Evolutionary conservation across 2,113 vertebrate genomes (phyloP).

Genomic region (Poeciliopsis turrubarensis): DNA sequence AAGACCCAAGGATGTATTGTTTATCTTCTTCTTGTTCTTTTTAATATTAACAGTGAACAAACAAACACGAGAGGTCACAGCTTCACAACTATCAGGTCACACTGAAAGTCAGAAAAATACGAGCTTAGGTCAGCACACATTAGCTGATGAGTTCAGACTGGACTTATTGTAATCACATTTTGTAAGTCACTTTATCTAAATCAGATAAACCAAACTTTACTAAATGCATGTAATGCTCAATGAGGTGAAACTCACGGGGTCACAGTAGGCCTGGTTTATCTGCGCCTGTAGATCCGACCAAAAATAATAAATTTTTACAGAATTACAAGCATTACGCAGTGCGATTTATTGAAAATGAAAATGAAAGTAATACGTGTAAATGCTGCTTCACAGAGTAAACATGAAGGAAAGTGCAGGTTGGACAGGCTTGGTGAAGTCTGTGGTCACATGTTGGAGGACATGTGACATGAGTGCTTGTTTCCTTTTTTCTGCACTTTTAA

Average conservation of each 20-base stretch:
- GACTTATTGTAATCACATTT: background rate
- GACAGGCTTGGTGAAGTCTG: conserved; percentile 9
- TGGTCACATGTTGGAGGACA: conserved; percentile 18
- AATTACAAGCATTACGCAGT: background rate
- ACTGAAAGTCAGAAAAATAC: background rate
- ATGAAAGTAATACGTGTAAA: background rate
- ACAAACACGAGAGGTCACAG: background rate
- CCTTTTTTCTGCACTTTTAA: background rate
- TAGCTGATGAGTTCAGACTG: background rate
- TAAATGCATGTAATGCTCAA: background rate
- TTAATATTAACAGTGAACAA: background rate
- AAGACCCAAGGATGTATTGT: background rate
- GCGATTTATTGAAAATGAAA: background rate
- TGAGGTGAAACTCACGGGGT: background rate
- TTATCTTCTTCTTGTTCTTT: background rate
- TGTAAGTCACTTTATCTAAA: background rate
- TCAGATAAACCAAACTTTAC: background rate
- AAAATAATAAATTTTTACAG: background rate
- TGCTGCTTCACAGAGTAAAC: background rate
- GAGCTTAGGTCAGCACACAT: background rate
- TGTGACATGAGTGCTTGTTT: conserved; percentile 17
- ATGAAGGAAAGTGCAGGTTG: background rate
- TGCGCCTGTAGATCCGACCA: background rate
- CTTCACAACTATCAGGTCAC: background rate
- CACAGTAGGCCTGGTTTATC: too few relatives aligned